Percentiles rank a stretch among this genome's conserved stretches.
phyloP scores from a whole-genome alignment of 2,888 invertebrate genomes.

The Laothoe populi region DNA sequence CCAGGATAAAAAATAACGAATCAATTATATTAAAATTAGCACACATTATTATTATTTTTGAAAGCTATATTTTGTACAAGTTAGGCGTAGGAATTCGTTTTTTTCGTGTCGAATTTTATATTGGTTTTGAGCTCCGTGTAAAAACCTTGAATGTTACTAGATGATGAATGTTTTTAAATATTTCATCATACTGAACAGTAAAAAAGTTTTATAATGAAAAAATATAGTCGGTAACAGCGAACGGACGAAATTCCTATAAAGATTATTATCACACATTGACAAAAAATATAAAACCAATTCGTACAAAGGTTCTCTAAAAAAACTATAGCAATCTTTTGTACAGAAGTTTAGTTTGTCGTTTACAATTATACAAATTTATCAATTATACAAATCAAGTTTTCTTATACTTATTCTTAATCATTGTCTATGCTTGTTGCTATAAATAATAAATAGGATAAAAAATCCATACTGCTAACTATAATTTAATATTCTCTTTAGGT shows the following conservation, averaged over 20 bases:
- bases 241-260: not conserved
- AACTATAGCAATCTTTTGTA: no score
- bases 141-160: no score
- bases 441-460: not conserved
- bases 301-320: not conserved
- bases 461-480: no score
- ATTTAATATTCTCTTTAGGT: not conserved
- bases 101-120: no score
- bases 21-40: no score
- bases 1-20: no score
- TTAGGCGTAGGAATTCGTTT: no score
- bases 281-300: not conserved
- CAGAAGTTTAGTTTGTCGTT: no score
- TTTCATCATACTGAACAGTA: not conserved
- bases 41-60: no score
- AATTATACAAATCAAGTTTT: not conserved
- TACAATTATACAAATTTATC: no score
- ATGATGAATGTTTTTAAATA: not conserved
- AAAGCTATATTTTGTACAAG: no score
- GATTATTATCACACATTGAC: not conserved
- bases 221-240: not conserved
- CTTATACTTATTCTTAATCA: not conserved
- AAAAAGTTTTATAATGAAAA: not conserved
- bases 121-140: no score
- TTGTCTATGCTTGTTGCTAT: not conserved